A percentile compares a stretch with the other conserved stretches of the same genome.
phyloP scores from a whole-genome alignment of 2,113 vertebrate genomes.

The Nycticebus coucang region DNA sequence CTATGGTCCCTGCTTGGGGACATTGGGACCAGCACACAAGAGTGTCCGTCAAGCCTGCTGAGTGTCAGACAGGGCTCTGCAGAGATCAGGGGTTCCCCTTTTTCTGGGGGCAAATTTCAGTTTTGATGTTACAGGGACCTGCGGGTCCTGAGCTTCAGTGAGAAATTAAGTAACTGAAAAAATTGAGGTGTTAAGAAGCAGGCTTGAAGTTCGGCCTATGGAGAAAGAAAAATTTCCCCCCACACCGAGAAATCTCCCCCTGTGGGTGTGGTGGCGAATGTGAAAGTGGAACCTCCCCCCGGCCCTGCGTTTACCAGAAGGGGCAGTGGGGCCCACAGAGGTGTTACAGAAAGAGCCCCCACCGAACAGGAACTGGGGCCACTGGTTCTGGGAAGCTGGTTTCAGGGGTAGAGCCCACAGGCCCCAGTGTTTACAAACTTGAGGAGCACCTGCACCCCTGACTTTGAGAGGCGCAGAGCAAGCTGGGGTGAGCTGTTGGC shows the following conservation, averaged over 20 bases:
- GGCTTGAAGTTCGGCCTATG: neutral
- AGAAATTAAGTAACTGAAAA: neutral
- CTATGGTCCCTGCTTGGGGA: rapidly evolving
- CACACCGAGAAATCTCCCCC: constrained; percentile 34
- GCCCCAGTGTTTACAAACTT: constrained; percentile 40
- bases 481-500: neutral
- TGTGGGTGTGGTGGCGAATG: constrained; percentile 40
- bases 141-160: neutral
- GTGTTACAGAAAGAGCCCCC: constrained; percentile 69
- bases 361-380: constrained; percentile 60
- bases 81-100: neutral
- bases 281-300: constrained; percentile 62
- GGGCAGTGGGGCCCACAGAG: constrained; percentile 53
- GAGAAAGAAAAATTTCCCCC: constrained; percentile 53
- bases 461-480: neutral
- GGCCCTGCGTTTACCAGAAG: constrained; percentile 72
- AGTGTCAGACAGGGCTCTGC: neutral
- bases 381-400: constrained; percentile 63
- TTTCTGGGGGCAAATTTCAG: neutral
- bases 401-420: constrained; percentile 2
- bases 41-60: rapidly evolving
- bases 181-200: neutral
- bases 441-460: neutral
- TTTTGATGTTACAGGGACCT: neutral
- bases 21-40: rapidly evolving